These are phyloP conservation scores for Elgaria multicarinata DNA, from an alignment of 2,113 vertebrate species.

Conservation along the genomic window DNA sequence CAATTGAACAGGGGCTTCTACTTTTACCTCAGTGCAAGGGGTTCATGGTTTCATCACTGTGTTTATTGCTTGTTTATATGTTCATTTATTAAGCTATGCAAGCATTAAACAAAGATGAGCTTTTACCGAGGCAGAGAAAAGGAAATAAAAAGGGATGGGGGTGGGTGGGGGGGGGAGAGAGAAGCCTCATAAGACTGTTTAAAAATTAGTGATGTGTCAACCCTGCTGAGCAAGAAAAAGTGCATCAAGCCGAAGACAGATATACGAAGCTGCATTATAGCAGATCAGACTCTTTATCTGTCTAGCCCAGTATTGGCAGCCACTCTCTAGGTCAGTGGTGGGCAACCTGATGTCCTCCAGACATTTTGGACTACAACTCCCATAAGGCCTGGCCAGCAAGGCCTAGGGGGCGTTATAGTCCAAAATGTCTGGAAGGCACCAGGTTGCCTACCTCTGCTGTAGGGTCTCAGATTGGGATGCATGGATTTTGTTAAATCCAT, in stretches of 20 bases:
- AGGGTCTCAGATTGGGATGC: no score
- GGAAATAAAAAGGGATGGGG: not conserved
- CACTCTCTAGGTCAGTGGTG: no score
- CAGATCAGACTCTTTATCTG: not conserved
- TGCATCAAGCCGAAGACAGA: not conserved
- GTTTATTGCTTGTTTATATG: not conserved
- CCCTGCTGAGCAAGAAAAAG: not conserved
- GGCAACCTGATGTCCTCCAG: no score
- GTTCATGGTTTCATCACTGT: not conserved
- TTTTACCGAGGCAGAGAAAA: not conserved
- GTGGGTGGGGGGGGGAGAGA: not conserved
- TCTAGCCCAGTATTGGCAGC: not conserved
- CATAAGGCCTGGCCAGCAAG: no score
- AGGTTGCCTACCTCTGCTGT: no score
- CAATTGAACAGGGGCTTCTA: not conserved
- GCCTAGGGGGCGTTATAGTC: no score
- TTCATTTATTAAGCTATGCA: conserved; percentile 7
- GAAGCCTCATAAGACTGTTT: not conserved
- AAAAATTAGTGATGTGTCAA: not conserved
- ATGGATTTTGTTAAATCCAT: no score
- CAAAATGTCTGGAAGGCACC: no score
- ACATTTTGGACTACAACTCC: no score
- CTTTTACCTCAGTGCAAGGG: not conserved
- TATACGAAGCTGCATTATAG: not conserved
- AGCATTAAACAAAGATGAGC: not conserved